Base-by-base conservation (phyloP, 2,797 vertebrate species). In the Bufotes viridis region DNA sequence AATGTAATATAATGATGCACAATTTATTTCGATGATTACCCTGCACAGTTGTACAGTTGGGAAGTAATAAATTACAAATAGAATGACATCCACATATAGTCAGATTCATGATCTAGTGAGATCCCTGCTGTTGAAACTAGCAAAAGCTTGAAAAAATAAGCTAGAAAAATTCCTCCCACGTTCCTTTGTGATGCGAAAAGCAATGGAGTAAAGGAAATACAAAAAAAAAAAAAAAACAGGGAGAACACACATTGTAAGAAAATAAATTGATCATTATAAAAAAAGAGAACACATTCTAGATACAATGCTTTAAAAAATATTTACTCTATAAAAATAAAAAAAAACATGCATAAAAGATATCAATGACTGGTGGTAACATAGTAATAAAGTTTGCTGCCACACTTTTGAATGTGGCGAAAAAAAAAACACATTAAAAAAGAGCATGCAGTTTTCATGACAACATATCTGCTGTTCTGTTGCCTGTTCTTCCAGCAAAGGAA, bases 21-120 rank as follows among this genome's bases (percentile, higher is more conserved):
- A 67, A 82, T 82, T 82, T 82, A 82, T 67, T 82, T 11, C 69
- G 49, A 26, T 82, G 63, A 82, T 82, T 82, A 67, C 81, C n/a
- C 42, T 7, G 58, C 78, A 51, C 81, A 82, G 81, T 69, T 53
- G 26, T 82, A 24, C 81, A 70, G 49, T 70, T 14, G 63, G 81
- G 24, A 63, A 82, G 42, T 67, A 82, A 82, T 82, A 82, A 53
- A 82, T 82, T 82, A 53, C 81, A 82, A 69, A 69, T 26, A 70
- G 14, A 82, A 82, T 69, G 81, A 69, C 63, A 67, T 82, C 63
- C 49, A 70, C 63, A 26, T 70, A 70, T 51, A 53, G 12, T 29
- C 65, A 82, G 63, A 82, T 82, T 82, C 81, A 82, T 82, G 81
- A 69, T 51, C 67, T 55, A 12, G 63, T 53, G 61, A 82, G 81